Evolutionary conservation across 2,888 invertebrate genomes (phyloP).

Genomic region (Platynereis dumerilii): DNA sequence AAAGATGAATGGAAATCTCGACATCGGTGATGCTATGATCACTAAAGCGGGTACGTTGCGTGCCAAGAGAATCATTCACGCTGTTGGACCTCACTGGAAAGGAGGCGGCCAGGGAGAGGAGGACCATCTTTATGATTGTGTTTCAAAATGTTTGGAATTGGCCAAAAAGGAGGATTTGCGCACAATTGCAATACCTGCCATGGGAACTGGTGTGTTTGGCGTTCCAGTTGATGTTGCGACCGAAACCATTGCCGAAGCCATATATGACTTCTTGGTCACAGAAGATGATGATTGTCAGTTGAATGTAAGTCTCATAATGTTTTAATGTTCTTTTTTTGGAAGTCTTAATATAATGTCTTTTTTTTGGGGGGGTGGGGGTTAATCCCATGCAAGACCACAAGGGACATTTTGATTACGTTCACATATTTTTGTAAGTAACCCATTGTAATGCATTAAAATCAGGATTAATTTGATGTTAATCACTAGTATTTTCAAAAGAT

Average conservation of each 20-base stretch:
- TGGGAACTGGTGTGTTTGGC: neutral
- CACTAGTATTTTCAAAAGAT: too few relatives aligned
- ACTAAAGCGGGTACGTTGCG: constrained; percentile 40
- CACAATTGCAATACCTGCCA: neutral
- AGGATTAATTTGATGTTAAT: too few relatives aligned
- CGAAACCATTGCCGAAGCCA: neutral
- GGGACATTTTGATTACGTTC: too few relatives aligned
- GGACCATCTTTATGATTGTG: constrained; percentile 2
- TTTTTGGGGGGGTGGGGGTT: too few relatives aligned
- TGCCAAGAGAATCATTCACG: constrained; percentile 41
- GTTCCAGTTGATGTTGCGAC: neutral
- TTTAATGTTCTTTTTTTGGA: too few relatives aligned
- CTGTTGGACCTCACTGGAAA: constrained; percentile 39
- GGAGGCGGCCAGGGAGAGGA: constrained; percentile 20
- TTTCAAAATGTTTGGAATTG: constrained; percentile 1
- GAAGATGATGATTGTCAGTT: neutral
- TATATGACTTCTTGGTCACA: neutral
- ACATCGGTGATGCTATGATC: constrained; percentile 40
- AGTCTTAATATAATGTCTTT: too few relatives aligned
- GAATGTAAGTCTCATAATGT: too few relatives aligned
- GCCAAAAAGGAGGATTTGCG: neutral
- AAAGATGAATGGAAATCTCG: neutral
- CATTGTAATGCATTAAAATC: too few relatives aligned
- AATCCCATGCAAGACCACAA: too few relatives aligned
- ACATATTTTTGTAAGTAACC: too few relatives aligned